Evolutionary conservation across 2,888 invertebrate species (phyloP), one percentile per base, ranked within the genome.

Genomic region (Dinocampus coccinellae): DNA sequence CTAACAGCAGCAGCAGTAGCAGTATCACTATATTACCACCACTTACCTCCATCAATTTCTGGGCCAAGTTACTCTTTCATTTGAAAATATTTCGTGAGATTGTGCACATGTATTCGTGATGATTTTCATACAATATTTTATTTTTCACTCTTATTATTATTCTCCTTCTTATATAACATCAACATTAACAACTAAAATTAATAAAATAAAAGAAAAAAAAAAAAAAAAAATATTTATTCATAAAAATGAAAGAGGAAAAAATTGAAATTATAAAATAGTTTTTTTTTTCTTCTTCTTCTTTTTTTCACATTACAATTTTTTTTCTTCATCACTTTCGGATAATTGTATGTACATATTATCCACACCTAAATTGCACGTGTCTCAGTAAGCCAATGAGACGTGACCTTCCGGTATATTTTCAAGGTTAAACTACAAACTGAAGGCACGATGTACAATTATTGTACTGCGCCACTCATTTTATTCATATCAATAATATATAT

Each of bases 401-500:
- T 65, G 73, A 70, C 70, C 73, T 71, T 73, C 68, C 63, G 70
- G 69, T 63, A 67, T 55, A 69, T 42, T 63, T 73, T 60, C 74
- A 73, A 68, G 57, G 67, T 69, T 72, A 61, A 64, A 74, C 53
- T 68, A 70, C 69, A 73, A 72, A 58, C 64, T 10, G 47, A 39
- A 76, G 76, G 75, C 69, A 68, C 20, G 77, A 72, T 73, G 61
- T 24, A 47, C 69, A 69, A 71, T 69, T 73, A 20, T 1, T 64
- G 33, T 13, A n/a, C 58, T 57, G 36, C 33, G 13, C n/a, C 16
- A 47, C 47, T 47, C 39, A 36, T 57, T 61, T n/a, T 62, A 26
- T 53, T 53, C 53, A 20, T 33, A 47, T 26, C 16, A 20, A 29
- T 3, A 16, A 20, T 6, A 7, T 29, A 16, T 22, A 29, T 20